phyloP scores from a whole-genome alignment of 1,140 invertebrate genomes.

The Sarcophaga peregrina region DNA sequence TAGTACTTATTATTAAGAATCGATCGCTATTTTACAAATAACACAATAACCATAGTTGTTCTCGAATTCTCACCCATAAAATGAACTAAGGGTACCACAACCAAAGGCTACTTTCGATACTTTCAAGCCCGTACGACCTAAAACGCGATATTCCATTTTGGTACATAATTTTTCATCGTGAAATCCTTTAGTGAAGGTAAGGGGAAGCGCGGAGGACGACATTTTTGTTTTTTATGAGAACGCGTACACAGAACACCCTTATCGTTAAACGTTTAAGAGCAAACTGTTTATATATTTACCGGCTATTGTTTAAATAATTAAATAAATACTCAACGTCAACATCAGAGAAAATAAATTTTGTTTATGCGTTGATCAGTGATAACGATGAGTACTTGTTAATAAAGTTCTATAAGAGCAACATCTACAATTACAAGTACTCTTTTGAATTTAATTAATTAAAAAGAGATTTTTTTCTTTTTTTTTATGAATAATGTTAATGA shows the following conservation, averaged over 20 bases:
- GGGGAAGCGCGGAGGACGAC: conserved; percentile 55
- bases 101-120: conserved; percentile 72
- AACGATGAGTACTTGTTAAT: neutral
- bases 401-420: too few relatives aligned
- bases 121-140: conserved; percentile 71
- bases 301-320: neutral
- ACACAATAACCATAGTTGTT: too few relatives aligned
- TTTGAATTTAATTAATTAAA: too few relatives aligned
- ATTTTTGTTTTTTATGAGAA: conserved; percentile 30
- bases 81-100: conserved; percentile 69
- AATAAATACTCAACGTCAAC: too few relatives aligned
- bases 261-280: neutral
- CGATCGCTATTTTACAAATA: neutral
- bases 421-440: too few relatives aligned
- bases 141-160: conserved; percentile 70
- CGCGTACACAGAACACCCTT: neutral
- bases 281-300: conserved; percentile 6
- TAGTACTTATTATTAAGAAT: neutral
- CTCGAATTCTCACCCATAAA: conserved; percentile 68
- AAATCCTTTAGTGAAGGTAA: conserved; percentile 71
- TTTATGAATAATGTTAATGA: too few relatives aligned
- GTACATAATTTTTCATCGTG: conserved; percentile 70
- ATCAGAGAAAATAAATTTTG: too few relatives aligned
- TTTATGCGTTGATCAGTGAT: neutral
- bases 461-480: too few relatives aligned